phyloP scores from a whole-genome alignment of 2,113 vertebrate species.

The Etheostoma cragini region DNA sequence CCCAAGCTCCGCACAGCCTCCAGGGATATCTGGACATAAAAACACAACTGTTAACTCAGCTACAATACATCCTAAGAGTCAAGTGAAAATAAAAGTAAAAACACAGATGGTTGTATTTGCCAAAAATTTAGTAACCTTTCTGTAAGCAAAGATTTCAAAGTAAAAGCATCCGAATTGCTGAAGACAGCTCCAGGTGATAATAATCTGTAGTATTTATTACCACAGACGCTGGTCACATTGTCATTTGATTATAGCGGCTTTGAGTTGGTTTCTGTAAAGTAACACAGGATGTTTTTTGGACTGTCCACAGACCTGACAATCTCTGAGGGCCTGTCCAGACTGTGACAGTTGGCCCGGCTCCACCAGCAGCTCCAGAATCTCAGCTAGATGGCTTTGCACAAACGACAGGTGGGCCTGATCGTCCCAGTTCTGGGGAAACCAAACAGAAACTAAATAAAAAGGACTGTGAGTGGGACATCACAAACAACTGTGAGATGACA shows the following conservation, averaged over 20 bases:
- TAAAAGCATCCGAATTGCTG: too few relatives aligned
- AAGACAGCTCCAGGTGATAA: background rate
- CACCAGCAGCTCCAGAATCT: constrained; percentile 91
- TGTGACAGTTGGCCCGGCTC: constrained; percentile 89
- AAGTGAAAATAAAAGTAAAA: background rate
- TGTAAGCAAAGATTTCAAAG: background rate
- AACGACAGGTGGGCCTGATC: constrained; percentile 92
- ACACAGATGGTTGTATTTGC: background rate
- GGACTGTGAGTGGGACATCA: background rate
- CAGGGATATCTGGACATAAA: constrained; percentile 76
- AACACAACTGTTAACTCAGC: background rate
- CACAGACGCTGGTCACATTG: background rate
- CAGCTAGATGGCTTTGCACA: constrained; percentile 87
- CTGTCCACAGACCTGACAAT: constrained; percentile 71
- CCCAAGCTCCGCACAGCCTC: constrained; percentile 88
- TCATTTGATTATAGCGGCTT: background rate
- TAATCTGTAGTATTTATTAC: background rate
- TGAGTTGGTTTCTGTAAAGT: background rate
- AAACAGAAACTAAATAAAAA: constrained; percentile 5
- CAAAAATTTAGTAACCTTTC: background rate
- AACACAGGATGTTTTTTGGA: background rate
- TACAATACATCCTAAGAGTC: background rate
- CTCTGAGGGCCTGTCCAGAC: constrained; percentile 83
- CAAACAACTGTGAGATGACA: constrained; percentile 7
- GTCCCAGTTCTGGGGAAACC: constrained; percentile 90